Base-by-base conservation (phyloP, 2,797 vertebrate genomes). In the Pseudochirops cupreus region DNA sequence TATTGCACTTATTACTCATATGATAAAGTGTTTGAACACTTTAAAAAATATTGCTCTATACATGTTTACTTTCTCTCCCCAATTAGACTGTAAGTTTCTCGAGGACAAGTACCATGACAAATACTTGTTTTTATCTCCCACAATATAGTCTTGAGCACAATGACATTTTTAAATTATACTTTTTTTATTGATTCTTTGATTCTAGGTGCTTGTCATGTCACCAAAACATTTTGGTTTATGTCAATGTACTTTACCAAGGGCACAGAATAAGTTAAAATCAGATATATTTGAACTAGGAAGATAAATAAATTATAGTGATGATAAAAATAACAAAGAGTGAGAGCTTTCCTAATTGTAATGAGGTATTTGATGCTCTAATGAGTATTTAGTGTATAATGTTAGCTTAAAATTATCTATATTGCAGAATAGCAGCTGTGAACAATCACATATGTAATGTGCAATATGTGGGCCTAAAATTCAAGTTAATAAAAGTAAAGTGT, bases 381-480 rank as follows among this genome's bases (percentile, higher is more conserved):
- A 1, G 18, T 16, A 93, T 39, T 91, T 95, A 0, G 56, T 56
- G 24, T 31, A 31, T 33, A 62, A 55, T 56, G 3, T 1, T 92
- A 58, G 56, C 2, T 33, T 94, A 54, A 90, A 93, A 94, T 55
- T 92, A 92, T 12, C 13, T 33, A 67, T 29, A 3, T 50, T 92
- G 92, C 33, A 55, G 93, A 9, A 58, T 31, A 91, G 26, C 28
- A 57, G 46, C 14, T 58, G 7, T 31, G 92, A 33, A 5, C 4
- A 62, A 91, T 91, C 55, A 93, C 12, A 92, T 95, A 89, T 14
- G 24, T 62, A n/a, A 94, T 91, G 89, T 62, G 26, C 6, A 82
- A 57, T 26, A 56, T 31, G 59, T 50, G 4, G 89, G 62, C 26
- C 90, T 52, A 94, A 90, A 89, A 59, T 56, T 52, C 82, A 91